A percentile compares a stretch with the other conserved stretches of the same genome.
Conservation (phyloP, 2,888 invertebrate genomes). For the Parascotia fuliginaria region DNA sequence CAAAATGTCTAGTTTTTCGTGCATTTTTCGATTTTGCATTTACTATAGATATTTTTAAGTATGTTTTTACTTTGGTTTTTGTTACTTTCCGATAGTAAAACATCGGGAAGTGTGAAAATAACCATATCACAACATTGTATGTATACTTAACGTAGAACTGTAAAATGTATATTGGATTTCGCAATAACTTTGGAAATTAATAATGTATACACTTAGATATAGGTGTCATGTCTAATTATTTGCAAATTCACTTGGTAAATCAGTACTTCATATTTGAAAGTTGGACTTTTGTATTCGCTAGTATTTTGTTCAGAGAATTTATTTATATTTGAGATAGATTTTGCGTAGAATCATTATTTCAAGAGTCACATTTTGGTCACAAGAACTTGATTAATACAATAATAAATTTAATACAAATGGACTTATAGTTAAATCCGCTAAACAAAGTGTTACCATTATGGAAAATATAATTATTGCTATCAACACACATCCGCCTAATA, state of each 20-base stretch:
- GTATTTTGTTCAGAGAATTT: too few species aligned
- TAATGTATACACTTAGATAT: slow-evolving; percentile 38
- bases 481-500: slow-evolving; percentile 32
- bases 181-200: slow-evolving; percentile 49
- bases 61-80: slow-evolving; percentile 29
- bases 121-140: slow-evolving; percentile 81
- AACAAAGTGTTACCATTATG: not conserved
- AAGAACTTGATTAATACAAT: too few species aligned
- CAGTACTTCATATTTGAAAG: slow-evolving; percentile 4
- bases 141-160: slow-evolving; percentile 69
- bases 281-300: slow-evolving; percentile 23
- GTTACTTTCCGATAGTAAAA: slow-evolving; percentile 35
- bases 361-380: too few species aligned
- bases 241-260: slow-evolving; percentile 7
- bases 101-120: slow-evolving; percentile 64
- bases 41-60: slow-evolving; percentile 45
- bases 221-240: slow-evolving; percentile 37
- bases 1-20: slow-evolving; percentile 35
- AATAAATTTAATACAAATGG: too few species aligned
- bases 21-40: slow-evolving; percentile 57
- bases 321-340: too few species aligned
- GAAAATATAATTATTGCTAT: slow-evolving; percentile 3
- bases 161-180: slow-evolving; percentile 66
- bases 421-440: not conserved
- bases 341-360: too few species aligned